Evolutionary conservation across 2,888 invertebrate species (phyloP).

Genomic region (Drepana falcataria): DNA sequence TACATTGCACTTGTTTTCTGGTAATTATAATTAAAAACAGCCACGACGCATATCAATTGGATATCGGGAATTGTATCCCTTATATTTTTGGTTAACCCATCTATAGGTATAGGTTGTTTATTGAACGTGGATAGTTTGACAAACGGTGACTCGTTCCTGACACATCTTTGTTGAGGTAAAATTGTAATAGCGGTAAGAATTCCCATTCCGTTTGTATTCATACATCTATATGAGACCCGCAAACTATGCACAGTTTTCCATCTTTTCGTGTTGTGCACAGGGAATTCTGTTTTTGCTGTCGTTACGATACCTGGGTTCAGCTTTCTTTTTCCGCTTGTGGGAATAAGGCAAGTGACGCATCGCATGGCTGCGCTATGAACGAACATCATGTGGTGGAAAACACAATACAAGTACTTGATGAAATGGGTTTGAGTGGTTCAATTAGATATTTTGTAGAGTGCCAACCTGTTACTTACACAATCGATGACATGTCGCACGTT

Average conservation of each 20-base stretch:
- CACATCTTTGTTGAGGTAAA: constrained; percentile 57
- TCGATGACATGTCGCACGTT: not conserved
- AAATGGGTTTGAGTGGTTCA: not conserved
- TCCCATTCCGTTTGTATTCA: constrained; percentile 16
- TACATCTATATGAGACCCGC: not conserved
- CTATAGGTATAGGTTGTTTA: constrained; percentile 57
- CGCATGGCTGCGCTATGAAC: constrained; percentile 13
- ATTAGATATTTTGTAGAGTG: not conserved
- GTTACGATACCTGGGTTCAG: constrained; percentile 23
- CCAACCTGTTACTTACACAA: constrained; percentile 1
- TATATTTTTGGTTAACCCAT: constrained; percentile 36
- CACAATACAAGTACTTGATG: constrained; percentile 7
- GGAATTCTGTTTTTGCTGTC: constrained; percentile 10
- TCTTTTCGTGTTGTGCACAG: not conserved
- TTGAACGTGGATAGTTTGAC: constrained; percentile 73
- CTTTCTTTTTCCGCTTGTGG: constrained; percentile 42
- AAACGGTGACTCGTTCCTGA: constrained; percentile 55
- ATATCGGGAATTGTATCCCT: constrained; percentile 33
- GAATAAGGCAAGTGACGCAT: constrained; percentile 59
- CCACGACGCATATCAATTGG: constrained; percentile 26
- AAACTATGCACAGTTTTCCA: not conserved
- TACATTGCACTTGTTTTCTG: constrained; percentile 46
- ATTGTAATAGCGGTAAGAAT: constrained; percentile 26
- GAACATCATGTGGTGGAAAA: constrained; percentile 19
- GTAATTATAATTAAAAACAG: constrained; percentile 31